These are phyloP conservation scores for Philopedon plagiatum DNA, from an alignment of 2,888 invertebrate genomes.

Conservation along the genomic window DNA sequence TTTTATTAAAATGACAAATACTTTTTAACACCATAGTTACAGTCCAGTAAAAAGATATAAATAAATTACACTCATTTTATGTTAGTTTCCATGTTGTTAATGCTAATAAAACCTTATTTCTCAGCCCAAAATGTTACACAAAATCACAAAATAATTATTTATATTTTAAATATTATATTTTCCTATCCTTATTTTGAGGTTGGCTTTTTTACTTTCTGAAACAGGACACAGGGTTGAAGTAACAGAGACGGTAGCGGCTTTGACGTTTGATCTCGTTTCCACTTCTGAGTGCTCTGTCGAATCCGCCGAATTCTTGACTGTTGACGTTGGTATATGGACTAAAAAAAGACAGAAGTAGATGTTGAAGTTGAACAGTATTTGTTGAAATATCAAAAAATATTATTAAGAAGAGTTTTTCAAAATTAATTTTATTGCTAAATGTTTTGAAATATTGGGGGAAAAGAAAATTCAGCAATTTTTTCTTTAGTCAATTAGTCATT, in stretches of 20 bases:
- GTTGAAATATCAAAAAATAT: too few relatives aligned
- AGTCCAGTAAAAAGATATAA: too few relatives aligned
- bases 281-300: slow-evolving; percentile 66
- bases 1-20: too few relatives aligned
- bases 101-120: neutral
- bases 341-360: slow-evolving; percentile 22
- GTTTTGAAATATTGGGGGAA: too few relatives aligned
- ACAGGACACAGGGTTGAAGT: slow-evolving; percentile 89
- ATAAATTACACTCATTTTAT: too few relatives aligned
- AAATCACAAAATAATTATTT: slow-evolving; percentile 17
- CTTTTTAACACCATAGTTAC: too few relatives aligned
- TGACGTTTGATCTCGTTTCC: slow-evolving; percentile 69
- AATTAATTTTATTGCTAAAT: too few relatives aligned
- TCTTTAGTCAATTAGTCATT: too few relatives aligned
- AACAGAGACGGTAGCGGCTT: slow-evolving; percentile 85
- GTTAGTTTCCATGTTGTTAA: too few relatives aligned
- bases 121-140: slow-evolving; percentile 2
- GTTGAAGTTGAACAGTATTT: too few relatives aligned
- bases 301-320: slow-evolving; percentile 51
- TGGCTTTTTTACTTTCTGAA: slow-evolving; percentile 78
- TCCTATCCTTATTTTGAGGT: neutral
- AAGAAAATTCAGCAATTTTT: too few relatives aligned
- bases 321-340: slow-evolving; percentile 45
- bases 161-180: slow-evolving; percentile 17
- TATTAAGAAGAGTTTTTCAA: too few relatives aligned